Evolutionary conservation across 2,113 vertebrate genomes (phyloP).

Genomic region (Emydocephalus ijimae): DNA sequence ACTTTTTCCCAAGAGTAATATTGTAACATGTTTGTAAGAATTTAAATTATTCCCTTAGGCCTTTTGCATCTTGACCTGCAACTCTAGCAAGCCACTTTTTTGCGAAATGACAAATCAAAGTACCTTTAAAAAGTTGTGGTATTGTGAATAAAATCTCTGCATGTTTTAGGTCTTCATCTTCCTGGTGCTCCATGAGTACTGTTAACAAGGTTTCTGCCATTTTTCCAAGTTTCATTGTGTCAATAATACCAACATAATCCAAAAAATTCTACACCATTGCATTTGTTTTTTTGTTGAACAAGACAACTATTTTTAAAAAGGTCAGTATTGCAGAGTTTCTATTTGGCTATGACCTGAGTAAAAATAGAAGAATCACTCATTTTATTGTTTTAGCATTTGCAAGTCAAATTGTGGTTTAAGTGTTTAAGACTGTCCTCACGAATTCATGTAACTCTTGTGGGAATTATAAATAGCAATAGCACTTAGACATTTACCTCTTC

Average conservation of each 20-base stretch:
- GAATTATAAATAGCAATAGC: background rate
- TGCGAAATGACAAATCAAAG: background rate
- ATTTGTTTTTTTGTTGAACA: background rate
- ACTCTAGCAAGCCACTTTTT: background rate
- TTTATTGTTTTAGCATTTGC: background rate
- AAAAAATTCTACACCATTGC: background rate
- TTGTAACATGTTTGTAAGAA: background rate
- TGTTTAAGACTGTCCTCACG: background rate
- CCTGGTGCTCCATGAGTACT: background rate
- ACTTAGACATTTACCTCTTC: no score
- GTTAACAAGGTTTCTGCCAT: background rate
- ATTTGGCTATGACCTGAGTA: background rate
- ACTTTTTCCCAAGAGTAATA: background rate
- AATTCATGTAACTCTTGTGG: background rate
- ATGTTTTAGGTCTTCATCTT: background rate
- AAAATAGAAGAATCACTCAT: background rate
- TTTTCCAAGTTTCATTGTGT: background rate
- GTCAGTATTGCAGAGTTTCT: background rate
- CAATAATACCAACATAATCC: background rate
- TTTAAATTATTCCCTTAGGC: background rate
- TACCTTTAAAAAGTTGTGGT: background rate
- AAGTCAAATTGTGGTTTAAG: background rate
- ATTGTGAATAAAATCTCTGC: background rate
- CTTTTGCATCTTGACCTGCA: background rate
- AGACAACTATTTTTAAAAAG: background rate